phyloP scores from a whole-genome alignment of 2,888 invertebrate species.

The Uloborus plumipes region DNA sequence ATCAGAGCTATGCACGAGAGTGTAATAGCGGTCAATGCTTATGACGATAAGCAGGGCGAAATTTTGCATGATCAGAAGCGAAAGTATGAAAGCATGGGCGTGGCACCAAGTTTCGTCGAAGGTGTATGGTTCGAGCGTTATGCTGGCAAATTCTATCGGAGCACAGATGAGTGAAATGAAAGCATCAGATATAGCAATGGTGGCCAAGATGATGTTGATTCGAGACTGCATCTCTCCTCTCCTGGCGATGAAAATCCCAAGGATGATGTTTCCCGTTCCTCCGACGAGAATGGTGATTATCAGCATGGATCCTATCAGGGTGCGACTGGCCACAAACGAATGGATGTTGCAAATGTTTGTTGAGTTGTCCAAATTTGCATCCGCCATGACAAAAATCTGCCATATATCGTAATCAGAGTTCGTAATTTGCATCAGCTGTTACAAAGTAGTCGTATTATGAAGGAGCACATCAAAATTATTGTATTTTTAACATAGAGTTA shows the following conservation, averaged over 20 bases:
- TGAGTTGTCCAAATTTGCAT: not conserved
- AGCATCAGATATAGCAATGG: conserved; percentile 69
- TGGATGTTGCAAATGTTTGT: not conserved
- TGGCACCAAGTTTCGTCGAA: conserved; percentile 64
- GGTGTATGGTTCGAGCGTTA: conserved; percentile 65
- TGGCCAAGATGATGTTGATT: conserved; percentile 69
- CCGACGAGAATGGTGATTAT: conserved; percentile 16
- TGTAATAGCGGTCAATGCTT: conserved; percentile 69
- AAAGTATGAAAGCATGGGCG: conserved; percentile 67
- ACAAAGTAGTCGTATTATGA: too few relatives aligned
- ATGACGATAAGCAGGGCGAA: conserved; percentile 68
- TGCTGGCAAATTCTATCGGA: conserved; percentile 67
- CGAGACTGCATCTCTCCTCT: conserved; percentile 70
- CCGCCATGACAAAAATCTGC: too few relatives aligned
- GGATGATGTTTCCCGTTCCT: conserved; percentile 68
- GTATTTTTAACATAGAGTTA: too few relatives aligned
- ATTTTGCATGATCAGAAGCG: conserved; percentile 67
- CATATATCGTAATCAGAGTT: too few relatives aligned
- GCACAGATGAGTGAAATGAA: conserved; percentile 67
- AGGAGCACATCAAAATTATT: too few relatives aligned
- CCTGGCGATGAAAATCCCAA: conserved; percentile 69
- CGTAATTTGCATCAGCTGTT: too few relatives aligned
- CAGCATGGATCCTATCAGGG: not conserved
- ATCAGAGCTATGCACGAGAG: conserved; percentile 68
- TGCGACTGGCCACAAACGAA: not conserved